Evolutionary conservation across 2,113 vertebrate genomes (phyloP).

Genomic region (Gila orcuttii): DNA sequence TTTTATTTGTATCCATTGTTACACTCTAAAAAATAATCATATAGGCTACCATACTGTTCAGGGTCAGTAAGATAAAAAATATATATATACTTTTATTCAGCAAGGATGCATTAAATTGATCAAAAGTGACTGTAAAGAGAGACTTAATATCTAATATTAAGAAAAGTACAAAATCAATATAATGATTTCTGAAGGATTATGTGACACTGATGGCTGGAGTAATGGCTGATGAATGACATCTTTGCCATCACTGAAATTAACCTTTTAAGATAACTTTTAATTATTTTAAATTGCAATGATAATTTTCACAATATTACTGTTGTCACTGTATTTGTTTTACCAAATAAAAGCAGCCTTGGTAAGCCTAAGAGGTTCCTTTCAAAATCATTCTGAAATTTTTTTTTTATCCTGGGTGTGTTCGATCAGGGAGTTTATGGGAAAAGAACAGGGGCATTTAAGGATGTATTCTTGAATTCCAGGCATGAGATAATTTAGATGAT

Average conservation of each 20-base stretch:
- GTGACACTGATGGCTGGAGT: too few species aligned
- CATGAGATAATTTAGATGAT: constrained; percentile 65
- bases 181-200: too few species aligned
- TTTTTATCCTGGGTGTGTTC: not conserved
- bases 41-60: not conserved
- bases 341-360: not conserved
- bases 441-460: constrained; percentile 50
- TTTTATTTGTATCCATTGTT: not conserved
- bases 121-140: not conserved
- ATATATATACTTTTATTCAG: not conserved
- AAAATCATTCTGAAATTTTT: too few species aligned
- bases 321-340: not conserved
- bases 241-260: too few species aligned
- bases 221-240: too few species aligned
- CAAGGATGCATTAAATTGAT: not conserved
- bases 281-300: not conserved
- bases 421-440: constrained; percentile 36
- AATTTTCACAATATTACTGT: not conserved
- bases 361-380: not conserved
- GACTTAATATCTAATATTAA: too few species aligned
- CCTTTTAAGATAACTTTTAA: not conserved
- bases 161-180: too few species aligned
- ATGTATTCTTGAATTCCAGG: constrained; percentile 55
- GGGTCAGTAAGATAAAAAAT: not conserved
- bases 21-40: not conserved